Conservation (phyloP, 92 coral and sea anemone genomes). For the Diadumene lineata region DNA sequence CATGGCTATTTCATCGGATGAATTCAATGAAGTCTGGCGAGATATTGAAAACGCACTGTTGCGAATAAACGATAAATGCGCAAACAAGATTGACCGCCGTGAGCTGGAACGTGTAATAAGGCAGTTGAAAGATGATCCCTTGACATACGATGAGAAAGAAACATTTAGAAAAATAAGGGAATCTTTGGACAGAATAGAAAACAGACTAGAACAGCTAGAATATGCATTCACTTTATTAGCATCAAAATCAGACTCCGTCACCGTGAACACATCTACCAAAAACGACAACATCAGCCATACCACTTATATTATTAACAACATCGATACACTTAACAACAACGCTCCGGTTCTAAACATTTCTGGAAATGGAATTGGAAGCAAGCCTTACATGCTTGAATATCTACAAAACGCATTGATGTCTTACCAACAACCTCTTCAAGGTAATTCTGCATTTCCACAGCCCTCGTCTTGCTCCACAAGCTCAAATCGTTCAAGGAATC, state of each 20-base stretch:
- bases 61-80: background rate
- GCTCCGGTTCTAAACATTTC: too few relatives aligned
- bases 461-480: background rate
- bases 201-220: background rate
- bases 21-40: constrained; percentile 3
- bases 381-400: too few relatives aligned
- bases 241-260: background rate
- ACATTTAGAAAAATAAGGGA: background rate
- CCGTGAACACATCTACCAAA: background rate
- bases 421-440: background rate
- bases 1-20: constrained; percentile 3
- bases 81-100: background rate
- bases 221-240: background rate
- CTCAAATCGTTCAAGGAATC: background rate
- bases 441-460: background rate
- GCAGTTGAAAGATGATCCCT: background rate
- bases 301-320: background rate
- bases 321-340: too few relatives aligned
- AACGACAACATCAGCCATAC: background rate
- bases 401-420: too few relatives aligned
- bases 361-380: too few relatives aligned
- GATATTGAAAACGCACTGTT: background rate
- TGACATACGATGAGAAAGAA: background rate
- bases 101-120: background rate
- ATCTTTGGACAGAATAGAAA: background rate